Base-by-base conservation (phyloP, 1,140 invertebrate genomes). In the Carposina sasakii region DNA sequence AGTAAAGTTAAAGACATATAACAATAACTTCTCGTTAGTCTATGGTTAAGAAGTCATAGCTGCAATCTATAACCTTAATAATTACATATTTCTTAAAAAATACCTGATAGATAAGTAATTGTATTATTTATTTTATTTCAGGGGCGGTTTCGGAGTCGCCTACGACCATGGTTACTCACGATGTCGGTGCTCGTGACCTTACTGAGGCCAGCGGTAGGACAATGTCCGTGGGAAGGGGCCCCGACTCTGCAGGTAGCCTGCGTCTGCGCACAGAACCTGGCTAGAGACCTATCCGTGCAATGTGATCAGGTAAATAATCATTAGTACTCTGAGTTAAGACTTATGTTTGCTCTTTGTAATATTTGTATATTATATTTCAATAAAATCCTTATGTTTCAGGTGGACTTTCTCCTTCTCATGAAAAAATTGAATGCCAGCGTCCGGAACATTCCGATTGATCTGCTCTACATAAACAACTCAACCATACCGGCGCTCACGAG, bases 391-490 rank as follows among this genome's bases (percentile, higher is more conserved):
- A 5, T 33, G 8, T 33, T 77, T 31, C 69, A 89, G 88, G 94
- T 97, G 15, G 91, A 97, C 57, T 95, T 94, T 66, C 76, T 87
- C 4, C 81, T 88, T 39, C 84, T 97, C 10, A 63, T 96, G 22
- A 81, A 88, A 41, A 91, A 92, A 1, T 85, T 97, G 57, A 90
- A 89, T 63, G 89, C 88, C 45, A 91, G 90, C 79, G 89, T 90
- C 6, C 82, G 87, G 42, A 84, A 88, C 62, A 88, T 87, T 46
- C 84, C 90, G 0, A 85, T 97, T 36, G 95, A 97, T 75, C 83
- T 97, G 31, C 88, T 98, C 13, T 96, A 96, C 68, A 88, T 98
- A 9, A 95, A 96, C 76, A 96, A 96, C 78, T 93, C 93, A 16
- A 92, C 92, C 2, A 89, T 96, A 20, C 87, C 86, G 3, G 85